Evolutionary conservation across 2,113 vertebrate species (phyloP), one percentile per base, ranked within the genome.

Genomic region (Eleginops maclovinus): DNA sequence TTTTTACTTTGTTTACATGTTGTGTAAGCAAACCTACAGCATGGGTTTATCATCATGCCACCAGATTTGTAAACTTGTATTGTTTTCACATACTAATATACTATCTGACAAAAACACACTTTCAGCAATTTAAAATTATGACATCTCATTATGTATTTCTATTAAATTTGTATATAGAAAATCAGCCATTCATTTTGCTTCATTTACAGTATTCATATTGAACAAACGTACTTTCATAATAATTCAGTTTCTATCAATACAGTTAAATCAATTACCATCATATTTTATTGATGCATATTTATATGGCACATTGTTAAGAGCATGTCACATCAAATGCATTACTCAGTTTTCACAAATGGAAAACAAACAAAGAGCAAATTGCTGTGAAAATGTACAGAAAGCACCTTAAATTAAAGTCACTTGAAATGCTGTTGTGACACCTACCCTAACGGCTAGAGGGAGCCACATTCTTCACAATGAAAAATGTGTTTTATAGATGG

Each of bases 381-480:
- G 13, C 19, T 22, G 4, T 10, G 2, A 40, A 53, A 51, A 16
- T 8, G 4, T 56, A 17, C 26, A 62, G 12, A 19, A 46, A 63
- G 16, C 19, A 13, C 41, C 12, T 28, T 28, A 28, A 28, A 56
- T 26, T 21, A 14, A 3, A 60, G 4, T 16, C 11, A 36, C 22
- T 54, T n/a, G 2, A 21, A 12, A 28, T 21, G 0, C 24, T 4
- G 1, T n/a, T 44, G 49, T 16, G 36, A 11, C 8, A 14, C 43
- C 53, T 0, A 0, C 11, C 0, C 0, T 11, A 0, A n/a, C 22
- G 6, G 43, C 69, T 14, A 75, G 85, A 74, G 73, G 77, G 81
- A 15, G 74, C 74, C 65, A 65, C 53, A 64, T 54, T 9, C 69
- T 49, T 36, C 26, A 19, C 17, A 43, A 64, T 72, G 14, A 49